Conservation (phyloP, 1,140 invertebrate species). For the Lucilia cuprina region DNA sequence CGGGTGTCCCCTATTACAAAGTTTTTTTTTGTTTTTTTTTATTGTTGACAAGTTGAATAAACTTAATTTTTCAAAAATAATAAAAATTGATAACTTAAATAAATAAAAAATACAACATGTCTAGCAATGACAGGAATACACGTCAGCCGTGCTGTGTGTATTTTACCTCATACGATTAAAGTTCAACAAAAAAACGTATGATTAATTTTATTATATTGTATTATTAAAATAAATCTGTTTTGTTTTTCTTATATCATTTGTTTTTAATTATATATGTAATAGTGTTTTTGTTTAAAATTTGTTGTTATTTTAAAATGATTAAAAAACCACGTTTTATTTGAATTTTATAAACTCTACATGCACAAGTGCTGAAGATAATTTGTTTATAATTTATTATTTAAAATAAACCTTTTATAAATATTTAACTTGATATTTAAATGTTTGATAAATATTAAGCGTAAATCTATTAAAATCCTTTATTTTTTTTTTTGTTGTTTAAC, state of each 20-base stretch:
- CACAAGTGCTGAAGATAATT: neutral
- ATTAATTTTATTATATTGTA: neutral
- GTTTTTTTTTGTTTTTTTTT: neutral
- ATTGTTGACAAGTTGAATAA: neutral
- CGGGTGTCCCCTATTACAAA: conserved; percentile 79
- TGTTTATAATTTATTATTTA: too few species aligned
- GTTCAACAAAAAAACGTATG: neutral
- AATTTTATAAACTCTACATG: too few species aligned
- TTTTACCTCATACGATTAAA: neutral
- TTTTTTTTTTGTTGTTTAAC: neutral
- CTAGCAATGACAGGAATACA: neutral
- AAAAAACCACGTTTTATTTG: neutral
- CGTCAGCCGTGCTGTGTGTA: neutral
- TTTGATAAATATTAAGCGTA: neutral
- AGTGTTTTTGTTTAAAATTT: too few species aligned
- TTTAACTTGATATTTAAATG: neutral
- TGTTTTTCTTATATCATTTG: neutral
- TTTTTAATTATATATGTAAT: neutral
- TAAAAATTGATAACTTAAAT: neutral
- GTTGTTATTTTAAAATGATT: neutral
- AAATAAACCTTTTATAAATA: neutral
- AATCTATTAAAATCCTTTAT: neutral
- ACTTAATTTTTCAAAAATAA: neutral
- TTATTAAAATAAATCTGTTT: neutral
- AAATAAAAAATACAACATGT: neutral